Evolutionary conservation across 2,113 vertebrate species (phyloP).

Genomic region (Corythaixoides concolor): DNA sequence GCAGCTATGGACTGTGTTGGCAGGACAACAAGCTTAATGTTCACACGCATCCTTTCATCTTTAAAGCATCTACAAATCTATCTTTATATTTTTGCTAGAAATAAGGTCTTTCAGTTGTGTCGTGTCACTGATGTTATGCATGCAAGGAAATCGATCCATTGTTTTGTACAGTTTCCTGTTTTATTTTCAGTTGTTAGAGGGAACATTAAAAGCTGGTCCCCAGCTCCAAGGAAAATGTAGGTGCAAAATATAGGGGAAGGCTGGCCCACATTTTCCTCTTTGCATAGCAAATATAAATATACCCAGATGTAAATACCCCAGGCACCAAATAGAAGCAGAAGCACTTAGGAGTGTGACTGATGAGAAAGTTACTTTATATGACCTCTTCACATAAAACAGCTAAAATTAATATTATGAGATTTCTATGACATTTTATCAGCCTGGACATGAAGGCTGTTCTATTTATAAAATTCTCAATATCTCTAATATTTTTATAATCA

Average conservation of each 20-base stretch:
- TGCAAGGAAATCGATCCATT: background rate
- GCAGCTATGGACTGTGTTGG: background rate
- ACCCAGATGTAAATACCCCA: background rate
- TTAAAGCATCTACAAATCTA: background rate
- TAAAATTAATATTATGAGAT: conserved; percentile 29
- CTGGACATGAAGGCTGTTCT: background rate
- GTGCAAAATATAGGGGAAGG: background rate
- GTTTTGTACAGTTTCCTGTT: background rate
- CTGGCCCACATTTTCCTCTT: background rate
- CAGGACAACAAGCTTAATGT: background rate
- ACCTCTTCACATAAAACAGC: background rate
- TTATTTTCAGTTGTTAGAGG: background rate
- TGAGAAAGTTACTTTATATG: background rate
- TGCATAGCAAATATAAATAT: background rate
- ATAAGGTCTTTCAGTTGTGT: background rate
- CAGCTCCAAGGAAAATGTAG: background rate
- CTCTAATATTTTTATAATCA: background rate
- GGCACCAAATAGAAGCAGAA: background rate
- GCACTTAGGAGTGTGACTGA: background rate
- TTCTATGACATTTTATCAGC: conserved; percentile 1
- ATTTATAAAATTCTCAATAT: background rate
- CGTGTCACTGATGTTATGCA: background rate
- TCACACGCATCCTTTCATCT: background rate
- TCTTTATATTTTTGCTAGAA: background rate
- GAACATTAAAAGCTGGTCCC: background rate